These are phyloP conservation scores for Blera fallax DNA, from an alignment of 2,888 invertebrate genomes.

Conservation along the genomic window DNA sequence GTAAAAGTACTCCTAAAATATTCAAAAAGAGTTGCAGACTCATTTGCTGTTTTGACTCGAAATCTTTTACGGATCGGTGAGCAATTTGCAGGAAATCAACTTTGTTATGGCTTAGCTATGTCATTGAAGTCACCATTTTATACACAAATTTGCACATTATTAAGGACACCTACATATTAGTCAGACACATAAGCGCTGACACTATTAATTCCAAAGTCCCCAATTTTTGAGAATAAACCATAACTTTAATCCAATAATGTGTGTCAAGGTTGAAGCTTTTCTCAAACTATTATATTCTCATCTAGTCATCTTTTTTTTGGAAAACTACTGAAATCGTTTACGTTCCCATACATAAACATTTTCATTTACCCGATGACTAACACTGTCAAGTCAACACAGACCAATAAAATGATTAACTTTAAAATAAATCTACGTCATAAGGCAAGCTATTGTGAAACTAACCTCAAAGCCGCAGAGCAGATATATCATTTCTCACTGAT, in stretches of 20 bases:
- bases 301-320: background rate
- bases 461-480: background rate
- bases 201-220: background rate
- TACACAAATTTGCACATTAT: background rate
- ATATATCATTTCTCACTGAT: conserved; percentile 13
- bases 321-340: background rate
- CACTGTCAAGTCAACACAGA: background rate
- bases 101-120: too few relatives aligned
- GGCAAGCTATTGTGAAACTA: background rate
- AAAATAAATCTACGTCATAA: background rate
- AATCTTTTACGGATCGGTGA: too few relatives aligned
- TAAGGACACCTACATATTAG: background rate
- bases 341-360: background rate
- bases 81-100: too few relatives aligned
- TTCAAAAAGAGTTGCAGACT: too few relatives aligned
- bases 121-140: too few relatives aligned
- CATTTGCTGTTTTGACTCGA: too few relatives aligned
- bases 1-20: too few relatives aligned
- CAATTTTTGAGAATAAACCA: background rate
- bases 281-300: background rate
- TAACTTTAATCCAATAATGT: background rate
- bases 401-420: conserved; percentile 1
- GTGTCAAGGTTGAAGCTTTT: background rate
- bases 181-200: background rate
- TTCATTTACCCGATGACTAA: background rate